Percentiles rank a stretch among this genome's conserved stretches.
Conservation (phyloP, 1,140 invertebrate genomes). For the Lordiphosa mommai region DNA sequence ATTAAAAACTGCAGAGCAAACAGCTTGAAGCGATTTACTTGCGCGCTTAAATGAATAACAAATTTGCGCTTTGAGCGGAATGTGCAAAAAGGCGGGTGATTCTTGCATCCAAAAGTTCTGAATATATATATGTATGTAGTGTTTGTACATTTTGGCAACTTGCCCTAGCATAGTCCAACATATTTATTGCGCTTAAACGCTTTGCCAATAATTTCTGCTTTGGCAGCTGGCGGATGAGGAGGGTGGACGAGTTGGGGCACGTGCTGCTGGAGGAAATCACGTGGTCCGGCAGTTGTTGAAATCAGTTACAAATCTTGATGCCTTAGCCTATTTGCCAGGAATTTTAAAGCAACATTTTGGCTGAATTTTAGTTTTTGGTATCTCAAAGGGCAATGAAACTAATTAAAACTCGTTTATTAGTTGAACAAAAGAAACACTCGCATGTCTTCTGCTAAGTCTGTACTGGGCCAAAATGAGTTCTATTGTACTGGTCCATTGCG, state of each 20-base stretch:
- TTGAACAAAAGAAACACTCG: constrained; percentile 21
- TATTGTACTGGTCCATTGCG: constrained; percentile 9
- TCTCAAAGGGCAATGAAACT: constrained; percentile 18
- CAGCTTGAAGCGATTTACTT: constrained; percentile 52
- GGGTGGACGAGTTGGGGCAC: constrained; percentile 38
- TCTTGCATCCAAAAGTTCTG: neutral
- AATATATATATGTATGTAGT: constrained; percentile 13
- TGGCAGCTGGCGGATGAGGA: constrained; percentile 33
- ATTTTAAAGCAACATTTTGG: constrained; percentile 5
- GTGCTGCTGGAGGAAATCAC: constrained; percentile 59
- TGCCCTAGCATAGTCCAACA: constrained; percentile 61
- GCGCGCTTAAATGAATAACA: constrained; percentile 56
- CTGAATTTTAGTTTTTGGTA: constrained; percentile 6
- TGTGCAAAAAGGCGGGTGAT: constrained; percentile 4
- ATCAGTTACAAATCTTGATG: constrained; percentile 67
- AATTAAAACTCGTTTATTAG: constrained; percentile 43
- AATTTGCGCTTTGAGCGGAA: constrained; percentile 30
- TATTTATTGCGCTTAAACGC: constrained; percentile 74
- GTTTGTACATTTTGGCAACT: constrained; percentile 28
- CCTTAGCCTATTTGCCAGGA: constrained; percentile 38
- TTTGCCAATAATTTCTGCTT: constrained; percentile 70
- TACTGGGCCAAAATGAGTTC: neutral
- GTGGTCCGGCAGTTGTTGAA: constrained; percentile 62
- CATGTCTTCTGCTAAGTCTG: constrained; percentile 3
- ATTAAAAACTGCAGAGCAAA: constrained; percentile 59